Conservation (phyloP, 2,888 invertebrate species). For the Unio delphinus region DNA sequence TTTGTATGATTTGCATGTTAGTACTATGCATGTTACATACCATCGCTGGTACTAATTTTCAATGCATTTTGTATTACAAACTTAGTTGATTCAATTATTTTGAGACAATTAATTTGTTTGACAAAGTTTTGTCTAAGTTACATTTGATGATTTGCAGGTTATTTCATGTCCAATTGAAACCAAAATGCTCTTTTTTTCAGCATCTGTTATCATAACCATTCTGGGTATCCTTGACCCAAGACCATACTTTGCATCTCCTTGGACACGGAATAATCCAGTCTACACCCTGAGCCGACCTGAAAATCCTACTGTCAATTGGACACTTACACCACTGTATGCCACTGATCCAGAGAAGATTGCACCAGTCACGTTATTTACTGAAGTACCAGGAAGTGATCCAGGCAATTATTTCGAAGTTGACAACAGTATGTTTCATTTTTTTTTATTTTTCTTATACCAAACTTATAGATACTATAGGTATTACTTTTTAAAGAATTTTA, state of each 20-base stretch:
- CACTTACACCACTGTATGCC: conserved; percentile 40
- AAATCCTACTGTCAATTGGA: conserved; percentile 12
- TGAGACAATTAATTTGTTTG: too few relatives aligned
- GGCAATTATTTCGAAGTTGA: conserved; percentile 34
- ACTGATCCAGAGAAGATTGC: conserved; percentile 36
- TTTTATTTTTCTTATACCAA: neutral
- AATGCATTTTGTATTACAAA: too few relatives aligned
- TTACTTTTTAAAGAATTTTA: too few relatives aligned
- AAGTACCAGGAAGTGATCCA: conserved; percentile 24
- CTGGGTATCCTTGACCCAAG: conserved; percentile 25
- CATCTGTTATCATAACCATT: conserved; percentile 44
- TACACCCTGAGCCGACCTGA: conserved; percentile 34
- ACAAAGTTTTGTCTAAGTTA: too few relatives aligned
- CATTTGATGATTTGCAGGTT: too few relatives aligned
- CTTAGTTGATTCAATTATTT: too few relatives aligned
- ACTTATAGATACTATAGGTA: too few relatives aligned
- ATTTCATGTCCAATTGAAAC: too few relatives aligned
- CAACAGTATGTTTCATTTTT: conserved; percentile 17
- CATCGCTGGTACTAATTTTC: too few relatives aligned
- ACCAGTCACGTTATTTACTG: conserved; percentile 25
- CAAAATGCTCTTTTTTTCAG: conserved; percentile 28
- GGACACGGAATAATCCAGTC: conserved; percentile 30
- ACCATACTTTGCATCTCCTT: conserved; percentile 37
- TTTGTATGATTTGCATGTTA: too few relatives aligned
- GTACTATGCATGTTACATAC: too few relatives aligned